Conservation (phyloP, 2,888 invertebrate genomes). For the Patella pellucida region DNA sequence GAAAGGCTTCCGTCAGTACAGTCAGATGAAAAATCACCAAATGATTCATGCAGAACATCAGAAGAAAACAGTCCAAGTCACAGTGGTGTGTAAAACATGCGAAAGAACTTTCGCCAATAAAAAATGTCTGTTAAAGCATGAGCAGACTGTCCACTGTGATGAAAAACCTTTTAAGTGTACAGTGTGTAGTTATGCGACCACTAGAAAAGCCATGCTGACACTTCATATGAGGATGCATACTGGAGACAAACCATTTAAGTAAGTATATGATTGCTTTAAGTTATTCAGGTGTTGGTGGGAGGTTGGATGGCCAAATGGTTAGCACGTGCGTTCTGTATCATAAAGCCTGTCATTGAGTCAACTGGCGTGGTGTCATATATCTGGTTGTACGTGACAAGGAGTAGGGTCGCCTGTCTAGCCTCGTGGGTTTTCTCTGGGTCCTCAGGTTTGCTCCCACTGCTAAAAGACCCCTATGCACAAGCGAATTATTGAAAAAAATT, state of each 20-base stretch:
- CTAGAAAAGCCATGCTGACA: conserved; percentile 78
- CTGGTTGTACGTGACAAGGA: too few species aligned
- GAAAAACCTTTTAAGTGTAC: conserved; percentile 78
- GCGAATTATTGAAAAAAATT: too few species aligned
- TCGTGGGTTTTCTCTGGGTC: too few species aligned
- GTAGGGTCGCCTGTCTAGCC: too few species aligned
- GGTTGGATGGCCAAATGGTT: too few species aligned
- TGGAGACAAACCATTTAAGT: conserved; percentile 82
- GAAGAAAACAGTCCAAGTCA: conserved; percentile 16
- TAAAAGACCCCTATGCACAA: too few species aligned
- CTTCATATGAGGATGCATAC: conserved; percentile 81
- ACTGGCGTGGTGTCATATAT: too few species aligned
- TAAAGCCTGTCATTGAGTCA: too few species aligned
- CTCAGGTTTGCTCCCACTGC: too few species aligned
- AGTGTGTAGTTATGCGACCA: conserved; percentile 79
- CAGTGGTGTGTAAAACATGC: conserved; percentile 69
- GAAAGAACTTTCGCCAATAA: conserved; percentile 75
- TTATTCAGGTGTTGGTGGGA: too few species aligned
- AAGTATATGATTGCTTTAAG: conserved; percentile 30
- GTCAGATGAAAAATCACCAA: conserved; percentile 85
- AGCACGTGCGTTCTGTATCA: too few species aligned
- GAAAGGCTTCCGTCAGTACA: conserved; percentile 84
- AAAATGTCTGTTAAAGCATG: conserved; percentile 69
- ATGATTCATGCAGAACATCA: conserved; percentile 31
- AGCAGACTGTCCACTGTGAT: conserved; percentile 77